Conservation (phyloP, 2,888 invertebrate genomes). For the Agelastica alni region DNA sequence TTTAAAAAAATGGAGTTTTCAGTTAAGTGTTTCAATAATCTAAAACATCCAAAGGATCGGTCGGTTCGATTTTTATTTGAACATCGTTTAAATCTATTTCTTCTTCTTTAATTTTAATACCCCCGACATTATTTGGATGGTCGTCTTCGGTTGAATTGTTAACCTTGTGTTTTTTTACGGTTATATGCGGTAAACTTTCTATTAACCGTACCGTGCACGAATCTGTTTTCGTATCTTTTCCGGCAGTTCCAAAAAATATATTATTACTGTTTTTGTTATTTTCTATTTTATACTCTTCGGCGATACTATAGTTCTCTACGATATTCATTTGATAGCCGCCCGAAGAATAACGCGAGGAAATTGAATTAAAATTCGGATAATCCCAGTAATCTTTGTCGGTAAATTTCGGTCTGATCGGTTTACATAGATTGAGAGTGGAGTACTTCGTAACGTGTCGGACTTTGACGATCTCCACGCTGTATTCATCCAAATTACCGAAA, state of each 20-base stretch:
- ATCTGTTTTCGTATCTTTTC: not conserved
- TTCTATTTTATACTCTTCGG: not conserved
- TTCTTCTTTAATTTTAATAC: slow-evolving; percentile 1
- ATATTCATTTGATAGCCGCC: too few species aligned
- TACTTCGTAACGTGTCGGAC: not conserved
- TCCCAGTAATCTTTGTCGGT: too few species aligned
- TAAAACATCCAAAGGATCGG: too few species aligned
- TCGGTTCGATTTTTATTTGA: not conserved
- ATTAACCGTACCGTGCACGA: not conserved
- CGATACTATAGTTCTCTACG: not conserved
- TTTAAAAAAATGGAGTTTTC: too few species aligned
- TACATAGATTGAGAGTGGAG: too few species aligned
- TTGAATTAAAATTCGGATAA: not conserved
- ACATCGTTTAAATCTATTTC: not conserved
- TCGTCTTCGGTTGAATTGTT: too few species aligned
- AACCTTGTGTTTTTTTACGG: not conserved
- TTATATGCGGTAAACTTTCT: too few species aligned
- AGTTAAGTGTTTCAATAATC: too few species aligned
- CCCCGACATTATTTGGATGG: not conserved
- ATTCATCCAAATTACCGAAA: slow-evolving; percentile 12
- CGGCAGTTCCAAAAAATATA: not conserved
- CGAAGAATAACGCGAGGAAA: too few species aligned
- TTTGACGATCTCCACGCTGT: not conserved
- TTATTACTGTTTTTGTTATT: not conserved
- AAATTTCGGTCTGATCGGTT: too few species aligned